Base-by-base conservation (phyloP, 2,113 vertebrate species). In the Centropus bengalensis region DNA sequence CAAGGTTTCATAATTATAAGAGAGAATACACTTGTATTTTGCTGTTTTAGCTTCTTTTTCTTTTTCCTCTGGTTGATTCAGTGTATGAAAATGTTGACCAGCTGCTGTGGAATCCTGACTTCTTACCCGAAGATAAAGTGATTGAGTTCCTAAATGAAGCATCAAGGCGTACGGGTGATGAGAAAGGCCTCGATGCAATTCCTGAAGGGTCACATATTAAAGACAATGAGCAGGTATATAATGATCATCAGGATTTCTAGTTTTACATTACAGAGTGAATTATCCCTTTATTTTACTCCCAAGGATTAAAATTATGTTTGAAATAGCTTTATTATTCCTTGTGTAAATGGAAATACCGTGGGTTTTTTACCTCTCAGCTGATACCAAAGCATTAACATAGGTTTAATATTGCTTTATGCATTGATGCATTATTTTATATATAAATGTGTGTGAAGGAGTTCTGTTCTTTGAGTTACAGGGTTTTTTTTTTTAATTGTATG, bases 51-150 rank as follows among this genome's bases (percentile, higher is more conserved):
- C 79, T 63, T 38, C 8, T 12, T 33, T 67, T 21, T 67, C 19
- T 38, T 67, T 24, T 23, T 7, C 15, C 14, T 52, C 26, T 54
- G 45, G 1, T 64, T 28, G 14, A 8, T 92, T 23, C 96, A 98
- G 99, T 99, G 55, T 99, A 99, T 97, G 99, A 99, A 95, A 99
- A 99, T 6, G 99, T 99, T 52, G 99, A 99, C 97, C 99, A 99
- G 96, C 98, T 99, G 58, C 96, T 99, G 82, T 99, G 99, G 99
- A 99, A 99, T 82, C 99, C 99, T 1, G 99, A 99, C 85, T 98
- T 98, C 94, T 97, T 99, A 75, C 94, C 99, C 10, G 99, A 99
- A 97, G 98, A 98, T 32, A 98, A 98, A 97, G 99, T 99, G 30
- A 98, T 99, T 8, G 98, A 99, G 73, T 99, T 99, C 97, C 98